Evolutionary conservation across 1,140 invertebrate species (phyloP), one percentile per base, ranked within the genome.

Genomic region (Caenorhabditis latens): DNA sequence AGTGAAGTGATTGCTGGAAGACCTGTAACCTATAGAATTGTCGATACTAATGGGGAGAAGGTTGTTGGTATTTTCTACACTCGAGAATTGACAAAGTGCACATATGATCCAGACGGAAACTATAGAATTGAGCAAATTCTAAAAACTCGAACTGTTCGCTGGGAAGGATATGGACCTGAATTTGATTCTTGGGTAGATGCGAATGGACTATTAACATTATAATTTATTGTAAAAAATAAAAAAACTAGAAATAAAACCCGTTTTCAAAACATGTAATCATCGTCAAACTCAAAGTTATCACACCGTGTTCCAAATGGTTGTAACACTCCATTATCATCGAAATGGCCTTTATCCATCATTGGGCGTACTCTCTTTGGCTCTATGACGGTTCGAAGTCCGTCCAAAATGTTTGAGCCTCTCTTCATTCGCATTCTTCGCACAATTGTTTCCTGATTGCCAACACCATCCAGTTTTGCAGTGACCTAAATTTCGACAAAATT

Each of bases 181-280:
- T 63, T 40, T 63, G 61, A 63, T 40, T 32, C 21, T 24, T 63
- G 61, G 61, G 32, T 63, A n/a, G 19, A 58, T 58, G 57, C 57
- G 7, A n/a, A 7, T n/a, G 57, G 19, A 19, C 6, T 58, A 58
- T 19, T 58, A n/a, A n/a, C 13, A 16, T 58, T 58, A 58, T 58
- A 21, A 58, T 53, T 53, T 53, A 32, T 32, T 32, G 14, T 50
- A 50, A 50, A 50, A 50, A 50, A 4, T 4, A 11, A 16, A 16
- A 2, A 50, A 50, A 11, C 50, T 50, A 11, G 50, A 50, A 11
- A 11, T 11, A 50, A 50, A 4, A 50, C 14, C 50, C 14, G 50
- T 50, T 50, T 50, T 11, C 8, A 50, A 50, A 50, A 50, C 50
- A 11, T 11, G 9, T 9, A 50, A 11, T 11, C 50, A 50, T 50